These are phyloP conservation scores for Volucella zonaria DNA, from an alignment of 2,888 invertebrate genomes.

Conservation along the genomic window DNA sequence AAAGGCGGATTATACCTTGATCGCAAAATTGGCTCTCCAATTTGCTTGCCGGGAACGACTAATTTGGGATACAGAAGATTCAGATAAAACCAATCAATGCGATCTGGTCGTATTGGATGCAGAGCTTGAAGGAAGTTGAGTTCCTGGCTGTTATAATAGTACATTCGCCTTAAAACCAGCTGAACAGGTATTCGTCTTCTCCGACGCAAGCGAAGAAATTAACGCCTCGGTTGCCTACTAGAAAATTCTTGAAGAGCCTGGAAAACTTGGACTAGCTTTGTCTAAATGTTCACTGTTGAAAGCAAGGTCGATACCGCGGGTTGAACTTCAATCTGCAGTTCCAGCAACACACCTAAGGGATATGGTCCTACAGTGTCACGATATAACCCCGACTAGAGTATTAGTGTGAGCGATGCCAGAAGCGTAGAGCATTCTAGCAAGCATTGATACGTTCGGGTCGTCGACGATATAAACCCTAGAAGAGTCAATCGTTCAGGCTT, in stretches of 20 bases:
- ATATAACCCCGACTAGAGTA: neutral
- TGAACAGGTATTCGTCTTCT: constrained; percentile 60
- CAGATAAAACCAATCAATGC: constrained; percentile 37
- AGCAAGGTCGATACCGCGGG: constrained; percentile 23
- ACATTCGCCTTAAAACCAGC: constrained; percentile 16
- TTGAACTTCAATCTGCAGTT: constrained; percentile 38
- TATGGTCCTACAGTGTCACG: constrained; percentile 21
- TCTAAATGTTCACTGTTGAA: constrained; percentile 39
- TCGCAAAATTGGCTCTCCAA: constrained; percentile 57
- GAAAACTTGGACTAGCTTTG: constrained; percentile 26
- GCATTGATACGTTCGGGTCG: constrained; percentile 74
- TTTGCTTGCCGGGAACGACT: constrained; percentile 46
- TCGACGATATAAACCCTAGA: constrained; percentile 62
- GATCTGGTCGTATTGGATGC: constrained; percentile 46
- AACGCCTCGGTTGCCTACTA: constrained; percentile 64
- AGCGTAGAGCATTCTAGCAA: constrained; percentile 69
- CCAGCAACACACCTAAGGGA: constrained; percentile 20
- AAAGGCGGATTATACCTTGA: constrained; percentile 51
- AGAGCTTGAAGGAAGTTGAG: constrained; percentile 36
- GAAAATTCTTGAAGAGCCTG: constrained; percentile 37
- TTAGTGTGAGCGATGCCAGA: constrained; percentile 42
- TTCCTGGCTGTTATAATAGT: constrained; percentile 55
- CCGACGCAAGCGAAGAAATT: constrained; percentile 67
- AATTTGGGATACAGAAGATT: constrained; percentile 54
- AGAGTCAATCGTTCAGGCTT: constrained; percentile 49